phyloP scores from a whole-genome alignment of 2,888 invertebrate species.

The Hypena proboscidalis region DNA sequence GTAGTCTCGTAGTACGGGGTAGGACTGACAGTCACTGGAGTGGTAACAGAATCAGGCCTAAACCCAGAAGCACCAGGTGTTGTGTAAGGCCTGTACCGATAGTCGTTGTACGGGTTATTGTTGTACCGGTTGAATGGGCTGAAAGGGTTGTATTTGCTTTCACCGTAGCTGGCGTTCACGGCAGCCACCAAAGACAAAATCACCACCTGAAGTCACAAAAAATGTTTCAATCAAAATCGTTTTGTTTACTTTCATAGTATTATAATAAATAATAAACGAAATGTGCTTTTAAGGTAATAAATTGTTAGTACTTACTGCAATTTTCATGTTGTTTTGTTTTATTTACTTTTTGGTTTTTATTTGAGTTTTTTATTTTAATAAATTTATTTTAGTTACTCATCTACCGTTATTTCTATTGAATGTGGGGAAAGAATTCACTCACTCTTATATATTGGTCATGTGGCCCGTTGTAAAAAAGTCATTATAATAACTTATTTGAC shows the following conservation, averaged over 20 bases:
- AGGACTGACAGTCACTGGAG: too few species aligned
- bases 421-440: constrained; percentile 73
- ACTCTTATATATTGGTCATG: constrained; percentile 73
- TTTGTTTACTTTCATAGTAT: not conserved
- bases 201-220: constrained; percentile 50
- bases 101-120: too few species aligned
- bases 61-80: too few species aligned
- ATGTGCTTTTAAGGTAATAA: constrained; percentile 13
- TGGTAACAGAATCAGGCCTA: too few species aligned
- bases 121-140: too few species aligned
- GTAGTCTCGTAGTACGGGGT: too few species aligned
- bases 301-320: constrained; percentile 66
- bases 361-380: constrained; percentile 47
- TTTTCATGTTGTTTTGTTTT: too few species aligned
- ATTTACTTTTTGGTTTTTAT: too few species aligned
- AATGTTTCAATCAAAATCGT: constrained; percentile 11
- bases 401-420: constrained; percentile 81
- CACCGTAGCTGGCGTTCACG: constrained; percentile 46
- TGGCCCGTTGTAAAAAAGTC: constrained; percentile 71
- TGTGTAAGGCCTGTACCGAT: too few species aligned
- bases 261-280: constrained; percentile 13
- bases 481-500: constrained; percentile 75
- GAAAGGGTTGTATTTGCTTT: too few species aligned
- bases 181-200: constrained; percentile 60
- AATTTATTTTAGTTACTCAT: constrained; percentile 66